phyloP scores from a whole-genome alignment of 2,113 vertebrate genomes.

The Cephalophus harveyi region DNA sequence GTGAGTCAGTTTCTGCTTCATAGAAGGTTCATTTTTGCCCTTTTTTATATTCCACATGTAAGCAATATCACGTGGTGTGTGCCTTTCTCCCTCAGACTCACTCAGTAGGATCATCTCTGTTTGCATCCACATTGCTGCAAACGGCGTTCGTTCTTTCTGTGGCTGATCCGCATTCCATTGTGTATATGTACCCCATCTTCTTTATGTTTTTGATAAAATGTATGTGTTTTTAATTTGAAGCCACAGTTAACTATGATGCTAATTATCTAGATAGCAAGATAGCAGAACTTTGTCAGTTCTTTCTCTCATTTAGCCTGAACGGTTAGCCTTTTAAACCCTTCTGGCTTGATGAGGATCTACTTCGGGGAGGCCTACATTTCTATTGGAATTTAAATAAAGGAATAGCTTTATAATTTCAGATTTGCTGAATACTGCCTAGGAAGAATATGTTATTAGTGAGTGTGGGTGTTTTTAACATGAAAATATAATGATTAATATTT shows the following conservation, averaged over 20 bases:
- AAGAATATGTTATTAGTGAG: background rate
- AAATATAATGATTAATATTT: background rate
- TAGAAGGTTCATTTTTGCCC: background rate
- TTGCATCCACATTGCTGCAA: background rate
- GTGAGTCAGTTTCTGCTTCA: background rate
- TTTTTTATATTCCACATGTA: background rate
- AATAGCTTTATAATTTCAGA: background rate
- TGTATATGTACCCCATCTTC: background rate
- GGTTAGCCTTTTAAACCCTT: background rate
- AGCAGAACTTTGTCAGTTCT: background rate
- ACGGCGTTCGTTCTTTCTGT: rapidly evolving
- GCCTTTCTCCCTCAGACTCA: background rate
- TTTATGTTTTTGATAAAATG: rapidly evolving
- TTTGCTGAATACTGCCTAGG: background rate
- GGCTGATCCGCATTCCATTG: rapidly evolving
- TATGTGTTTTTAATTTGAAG: background rate
- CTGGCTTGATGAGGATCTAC: background rate
- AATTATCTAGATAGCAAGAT: background rate
- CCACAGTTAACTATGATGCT: background rate
- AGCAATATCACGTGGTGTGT: rapidly evolving
- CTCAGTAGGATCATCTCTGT: background rate
- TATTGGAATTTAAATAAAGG: background rate
- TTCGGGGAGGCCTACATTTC: background rate
- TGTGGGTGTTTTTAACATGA: background rate
- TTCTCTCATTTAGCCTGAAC: background rate